phyloP scores from a whole-genome alignment of 1,140 invertebrate species.

The Drosophila elegans region DNA sequence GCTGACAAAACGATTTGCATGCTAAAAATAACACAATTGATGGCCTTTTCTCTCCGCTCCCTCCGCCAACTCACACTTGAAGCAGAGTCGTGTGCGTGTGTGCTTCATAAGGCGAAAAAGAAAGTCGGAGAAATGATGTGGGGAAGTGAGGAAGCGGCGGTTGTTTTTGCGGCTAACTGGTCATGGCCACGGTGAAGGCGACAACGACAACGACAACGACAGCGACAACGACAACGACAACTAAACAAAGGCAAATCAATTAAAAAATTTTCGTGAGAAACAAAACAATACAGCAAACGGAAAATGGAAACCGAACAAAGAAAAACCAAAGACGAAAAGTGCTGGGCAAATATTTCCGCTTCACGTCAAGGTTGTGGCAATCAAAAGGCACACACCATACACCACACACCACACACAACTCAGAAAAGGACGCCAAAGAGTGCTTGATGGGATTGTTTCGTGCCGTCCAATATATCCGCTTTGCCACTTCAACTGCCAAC shows the following conservation, averaged over 20 bases:
- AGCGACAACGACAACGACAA: neutral
- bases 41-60: slow-evolving; percentile 51
- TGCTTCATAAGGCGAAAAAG: slow-evolving; percentile 33
- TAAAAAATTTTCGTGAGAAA: slow-evolving; percentile 63
- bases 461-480: slow-evolving; percentile 68
- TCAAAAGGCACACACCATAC: slow-evolving; percentile 20
- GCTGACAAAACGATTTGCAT: slow-evolving; percentile 77
- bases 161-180: slow-evolving; percentile 51
- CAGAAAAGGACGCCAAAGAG: neutral
- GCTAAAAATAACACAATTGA: slow-evolving; percentile 81
- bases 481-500: slow-evolving; percentile 42
- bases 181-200: slow-evolving; percentile 81
- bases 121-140: slow-evolving; percentile 22
- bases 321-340: slow-evolving; percentile 43
- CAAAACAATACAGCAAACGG: slow-evolving; percentile 10
- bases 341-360: slow-evolving; percentile 54
- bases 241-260: slow-evolving; percentile 70
- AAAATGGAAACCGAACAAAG: slow-evolving; percentile 16
- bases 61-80: slow-evolving; percentile 5
- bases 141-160: neutral
- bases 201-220: slow-evolving; percentile 13
- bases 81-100: slow-evolving; percentile 42
- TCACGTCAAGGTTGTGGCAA: slow-evolving; percentile 49
- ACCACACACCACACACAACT: neutral
- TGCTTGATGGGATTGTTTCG: slow-evolving; percentile 65